These are phyloP conservation scores for Galeopsomyia nigrocyanea DNA, from an alignment of 2,888 invertebrate genomes.

Conservation along the genomic window DNA sequence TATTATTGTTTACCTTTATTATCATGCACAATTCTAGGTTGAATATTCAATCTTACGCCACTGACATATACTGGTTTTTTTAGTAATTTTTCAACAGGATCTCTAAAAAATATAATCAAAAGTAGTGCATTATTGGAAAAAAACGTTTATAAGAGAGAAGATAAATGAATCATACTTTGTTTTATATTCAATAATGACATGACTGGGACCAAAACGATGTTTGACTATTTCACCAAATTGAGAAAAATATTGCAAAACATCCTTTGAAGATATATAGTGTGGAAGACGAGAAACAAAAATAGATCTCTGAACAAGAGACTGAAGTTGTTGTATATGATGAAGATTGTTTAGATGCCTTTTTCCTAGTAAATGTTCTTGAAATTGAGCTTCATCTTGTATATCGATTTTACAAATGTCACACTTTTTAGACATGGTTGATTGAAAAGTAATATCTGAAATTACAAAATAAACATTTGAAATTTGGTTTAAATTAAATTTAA, in stretches of 20 bases:
- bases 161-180: constrained; percentile 52
- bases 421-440: constrained; percentile 50
- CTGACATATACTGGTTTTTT: constrained; percentile 52
- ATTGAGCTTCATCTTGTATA: constrained; percentile 53
- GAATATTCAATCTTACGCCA: constrained; percentile 53
- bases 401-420: constrained; percentile 59
- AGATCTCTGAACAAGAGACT: constrained; percentile 51
- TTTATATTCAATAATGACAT: constrained; percentile 55
- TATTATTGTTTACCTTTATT: constrained; percentile 35
- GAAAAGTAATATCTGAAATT: constrained; percentile 10
- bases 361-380: constrained; percentile 56
- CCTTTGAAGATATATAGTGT: constrained; percentile 18
- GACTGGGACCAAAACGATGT: constrained; percentile 45
- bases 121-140: neutral
- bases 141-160: neutral
- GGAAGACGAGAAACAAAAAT: constrained; percentile 56
- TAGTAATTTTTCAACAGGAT: constrained; percentile 55
- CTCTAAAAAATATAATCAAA: constrained; percentile 52
- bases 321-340: constrained; percentile 44
- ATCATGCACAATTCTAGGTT: constrained; percentile 47
- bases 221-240: constrained; percentile 56
- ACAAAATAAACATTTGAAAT: neutral
- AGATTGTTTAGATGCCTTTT: constrained; percentile 58
- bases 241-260: constrained; percentile 51
- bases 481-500: neutral